These are phyloP conservation scores for Nasonia vitripennis DNA, from an alignment of 1,140 invertebrate genomes.

Conservation along the genomic window DNA sequence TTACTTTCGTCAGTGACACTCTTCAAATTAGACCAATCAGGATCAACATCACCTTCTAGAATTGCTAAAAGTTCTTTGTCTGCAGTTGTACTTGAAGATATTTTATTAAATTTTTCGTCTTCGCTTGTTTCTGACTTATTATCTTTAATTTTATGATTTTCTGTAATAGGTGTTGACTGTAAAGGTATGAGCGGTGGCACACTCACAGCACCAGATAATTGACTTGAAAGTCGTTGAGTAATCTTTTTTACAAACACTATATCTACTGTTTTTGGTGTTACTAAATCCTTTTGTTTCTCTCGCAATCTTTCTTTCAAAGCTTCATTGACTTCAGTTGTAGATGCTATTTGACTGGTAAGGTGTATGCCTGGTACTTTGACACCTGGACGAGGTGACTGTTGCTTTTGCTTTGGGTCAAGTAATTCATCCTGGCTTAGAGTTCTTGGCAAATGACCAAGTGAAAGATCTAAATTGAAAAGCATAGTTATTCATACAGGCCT, in stretches of 20 bases:
- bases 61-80: constrained; percentile 73
- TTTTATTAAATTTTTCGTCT: neutral
- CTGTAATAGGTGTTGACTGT: constrained; percentile 34
- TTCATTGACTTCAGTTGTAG: constrained; percentile 69
- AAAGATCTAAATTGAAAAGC: constrained; percentile 25
- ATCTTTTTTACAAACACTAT: constrained; percentile 75
- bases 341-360: constrained; percentile 70
- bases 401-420: constrained; percentile 48
- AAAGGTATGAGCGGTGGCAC: constrained; percentile 61
- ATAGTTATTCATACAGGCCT: neutral
- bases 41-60: constrained; percentile 74
- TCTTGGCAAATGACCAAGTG: constrained; percentile 20
- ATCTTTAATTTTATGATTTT: neutral
- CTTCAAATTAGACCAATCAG: constrained; percentile 73
- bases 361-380: constrained; percentile 62
- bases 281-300: constrained; percentile 68
- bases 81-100: constrained; percentile 59
- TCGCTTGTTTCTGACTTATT: neutral
- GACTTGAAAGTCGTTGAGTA: constrained; percentile 72
- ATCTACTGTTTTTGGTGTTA: constrained; percentile 68
- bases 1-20: constrained; percentile 59
- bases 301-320: constrained; percentile 69
- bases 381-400: constrained; percentile 57
- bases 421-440: neutral
- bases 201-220: constrained; percentile 60